Conservation (phyloP, 2,113 vertebrate genomes). For the Blennius ocellaris region DNA sequence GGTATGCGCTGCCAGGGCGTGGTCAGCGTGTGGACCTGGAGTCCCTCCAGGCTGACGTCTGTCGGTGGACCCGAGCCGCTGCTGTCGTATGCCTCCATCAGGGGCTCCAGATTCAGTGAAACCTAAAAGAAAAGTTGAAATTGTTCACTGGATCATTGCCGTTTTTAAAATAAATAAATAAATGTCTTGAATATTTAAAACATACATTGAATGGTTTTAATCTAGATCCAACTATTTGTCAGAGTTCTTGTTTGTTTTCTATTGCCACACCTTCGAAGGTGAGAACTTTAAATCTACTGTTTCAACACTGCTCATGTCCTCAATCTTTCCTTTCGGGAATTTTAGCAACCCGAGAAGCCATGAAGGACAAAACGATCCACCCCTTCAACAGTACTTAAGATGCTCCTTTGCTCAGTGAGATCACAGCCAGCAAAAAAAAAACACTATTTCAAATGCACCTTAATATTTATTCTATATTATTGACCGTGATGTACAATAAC, state of each 20-base stretch:
- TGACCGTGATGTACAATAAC: not conserved
- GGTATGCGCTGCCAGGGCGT: constrained; percentile 51
- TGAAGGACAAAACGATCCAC: no score
- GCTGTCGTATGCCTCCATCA: constrained; percentile 85
- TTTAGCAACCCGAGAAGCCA: not conserved
- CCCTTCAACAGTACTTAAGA: not conserved
- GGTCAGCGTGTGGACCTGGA: constrained; percentile 51
- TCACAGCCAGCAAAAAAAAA: not conserved
- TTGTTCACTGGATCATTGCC: not conserved
- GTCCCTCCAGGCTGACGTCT: constrained; percentile 68
- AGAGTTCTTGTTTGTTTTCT: no score
- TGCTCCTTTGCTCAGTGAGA: not conserved
- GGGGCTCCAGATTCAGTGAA: constrained; percentile 88
- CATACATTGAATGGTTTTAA: no score
- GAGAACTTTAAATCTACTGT: no score
- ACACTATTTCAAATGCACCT: not conserved
- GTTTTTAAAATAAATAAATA: no score
- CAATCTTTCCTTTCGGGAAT: not conserved
- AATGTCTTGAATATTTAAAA: no score
- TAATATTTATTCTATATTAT: not conserved
- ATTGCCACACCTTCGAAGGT: no score
- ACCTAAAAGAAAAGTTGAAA: constrained; percentile 80
- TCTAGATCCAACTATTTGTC: no score
- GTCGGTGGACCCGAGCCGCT: constrained; percentile 78
- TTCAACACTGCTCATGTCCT: no score